Conservation (phyloP, 2,888 invertebrate genomes). For the Tetanocera ferruginea region DNA sequence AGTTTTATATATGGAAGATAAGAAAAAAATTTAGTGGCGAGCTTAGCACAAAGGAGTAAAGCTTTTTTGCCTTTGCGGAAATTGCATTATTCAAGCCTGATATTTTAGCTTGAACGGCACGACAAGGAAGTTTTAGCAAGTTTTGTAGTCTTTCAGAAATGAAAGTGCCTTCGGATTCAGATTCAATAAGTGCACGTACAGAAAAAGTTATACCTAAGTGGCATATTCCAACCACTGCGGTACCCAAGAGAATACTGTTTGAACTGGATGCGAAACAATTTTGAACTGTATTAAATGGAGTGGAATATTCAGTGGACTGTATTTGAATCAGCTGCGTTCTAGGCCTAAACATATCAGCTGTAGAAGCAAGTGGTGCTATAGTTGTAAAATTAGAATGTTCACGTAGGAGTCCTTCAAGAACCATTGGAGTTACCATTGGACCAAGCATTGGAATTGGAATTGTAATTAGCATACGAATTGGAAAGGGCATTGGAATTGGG, state of each 20-base stretch:
- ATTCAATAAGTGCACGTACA: conserved; percentile 25
- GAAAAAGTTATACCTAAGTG: not conserved
- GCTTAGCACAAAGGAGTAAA: not conserved
- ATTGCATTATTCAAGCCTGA: conserved; percentile 26
- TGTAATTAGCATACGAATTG: not conserved
- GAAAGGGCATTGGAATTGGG: not conserved
- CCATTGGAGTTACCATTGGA: too few species aligned
- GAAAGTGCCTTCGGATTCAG: conserved; percentile 31
- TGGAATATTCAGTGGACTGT: conserved; percentile 18
- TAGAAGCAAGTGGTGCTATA: too few species aligned
- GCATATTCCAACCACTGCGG: conserved; percentile 17
- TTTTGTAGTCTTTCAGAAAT: conserved; percentile 19
- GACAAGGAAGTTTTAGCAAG: not conserved
- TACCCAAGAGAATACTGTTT: conserved; percentile 28
- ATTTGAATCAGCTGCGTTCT: not conserved
- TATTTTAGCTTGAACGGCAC: not conserved
- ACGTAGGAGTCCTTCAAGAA: too few species aligned
- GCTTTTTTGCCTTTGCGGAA: not conserved
- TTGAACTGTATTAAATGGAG: not conserved
- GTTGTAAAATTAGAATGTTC: too few species aligned
- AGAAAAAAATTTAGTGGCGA: not conserved
- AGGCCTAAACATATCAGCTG: too few species aligned
- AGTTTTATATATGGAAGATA: not conserved
- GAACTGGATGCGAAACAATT: conserved; percentile 13
- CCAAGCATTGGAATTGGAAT: not conserved